phyloP scores from a whole-genome alignment of 1,140 invertebrate species.

The Aradophagus sp. region DNA sequence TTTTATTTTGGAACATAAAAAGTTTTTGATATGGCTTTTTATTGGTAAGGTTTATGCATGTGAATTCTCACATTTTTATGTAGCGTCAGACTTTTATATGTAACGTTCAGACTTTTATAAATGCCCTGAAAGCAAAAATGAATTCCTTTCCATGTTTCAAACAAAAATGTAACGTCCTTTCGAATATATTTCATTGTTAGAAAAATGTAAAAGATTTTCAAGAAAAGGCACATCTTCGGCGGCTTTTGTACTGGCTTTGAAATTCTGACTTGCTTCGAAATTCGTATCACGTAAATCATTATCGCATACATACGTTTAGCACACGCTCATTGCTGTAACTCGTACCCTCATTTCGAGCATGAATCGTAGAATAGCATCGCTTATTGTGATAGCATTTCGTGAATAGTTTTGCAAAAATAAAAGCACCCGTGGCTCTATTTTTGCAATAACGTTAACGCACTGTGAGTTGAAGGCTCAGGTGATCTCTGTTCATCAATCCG shows the following conservation, averaged over 20 bases:
- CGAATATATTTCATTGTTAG: not conserved
- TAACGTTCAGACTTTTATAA: not conserved
- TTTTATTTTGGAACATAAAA: too few relatives aligned
- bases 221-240: slow-evolving; percentile 19
- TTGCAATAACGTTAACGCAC: slow-evolving; percentile 43
- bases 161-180: not conserved
- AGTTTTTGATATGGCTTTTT: too few relatives aligned
- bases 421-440: slow-evolving; percentile 19
- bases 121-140: too few relatives aligned
- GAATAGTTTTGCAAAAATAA: slow-evolving; percentile 34
- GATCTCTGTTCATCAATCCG: slow-evolving; percentile 59
- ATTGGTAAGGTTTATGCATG: too few relatives aligned
- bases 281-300: slow-evolving; percentile 50
- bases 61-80: too few relatives aligned
- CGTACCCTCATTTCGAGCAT: slow-evolving; percentile 61
- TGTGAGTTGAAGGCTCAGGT: slow-evolving; percentile 70
- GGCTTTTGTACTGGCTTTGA: slow-evolving; percentile 42
- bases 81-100: too few relatives aligned
- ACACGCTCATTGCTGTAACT: slow-evolving; percentile 39
- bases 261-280: slow-evolving; percentile 40
- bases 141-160: too few relatives aligned
- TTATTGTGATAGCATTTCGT: slow-evolving; percentile 56
- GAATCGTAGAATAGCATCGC: slow-evolving; percentile 63
- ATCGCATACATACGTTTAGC: slow-evolving; percentile 36
- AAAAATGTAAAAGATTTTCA: slow-evolving; percentile 15